Conservation (phyloP, 2,888 invertebrate species). For the Heliconius ethilla region DNA sequence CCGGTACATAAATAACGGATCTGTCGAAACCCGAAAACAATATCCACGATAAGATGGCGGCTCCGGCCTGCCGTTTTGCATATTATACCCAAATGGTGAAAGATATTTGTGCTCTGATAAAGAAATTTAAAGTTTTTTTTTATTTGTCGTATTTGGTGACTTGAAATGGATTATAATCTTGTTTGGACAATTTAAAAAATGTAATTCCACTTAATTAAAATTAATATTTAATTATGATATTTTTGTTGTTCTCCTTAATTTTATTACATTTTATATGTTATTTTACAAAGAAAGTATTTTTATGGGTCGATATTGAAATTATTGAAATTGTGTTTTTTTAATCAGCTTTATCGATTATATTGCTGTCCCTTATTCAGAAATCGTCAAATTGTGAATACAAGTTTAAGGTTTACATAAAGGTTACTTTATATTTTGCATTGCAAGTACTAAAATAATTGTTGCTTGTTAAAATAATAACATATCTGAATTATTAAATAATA, state of each 20-base stretch:
- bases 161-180: constrained; percentile 3
- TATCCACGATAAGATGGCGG: constrained; percentile 67
- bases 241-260: neutral
- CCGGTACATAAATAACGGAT: constrained; percentile 75
- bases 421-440: neutral
- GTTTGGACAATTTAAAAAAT: constrained; percentile 5
- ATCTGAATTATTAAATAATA: too few relatives aligned
- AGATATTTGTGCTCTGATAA: constrained; percentile 32
- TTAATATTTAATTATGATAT: neutral
- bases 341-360: neutral
- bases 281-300: neutral
- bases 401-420: neutral
- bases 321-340: neutral
- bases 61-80: constrained; percentile 62
- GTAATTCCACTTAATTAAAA: neutral
- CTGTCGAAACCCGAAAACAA: constrained; percentile 76
- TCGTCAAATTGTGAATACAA: neutral
- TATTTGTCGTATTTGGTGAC: constrained; percentile 7
- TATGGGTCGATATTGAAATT: too few relatives aligned
- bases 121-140: constrained; percentile 14
- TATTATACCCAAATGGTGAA: constrained; percentile 45
- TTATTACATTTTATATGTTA: neutral
- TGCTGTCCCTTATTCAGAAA: too few relatives aligned
- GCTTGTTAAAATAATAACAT: too few relatives aligned
- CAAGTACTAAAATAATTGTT: too few relatives aligned